Conservation (phyloP, 2,888 invertebrate species). For the Gisinianus flammeolus region DNA sequence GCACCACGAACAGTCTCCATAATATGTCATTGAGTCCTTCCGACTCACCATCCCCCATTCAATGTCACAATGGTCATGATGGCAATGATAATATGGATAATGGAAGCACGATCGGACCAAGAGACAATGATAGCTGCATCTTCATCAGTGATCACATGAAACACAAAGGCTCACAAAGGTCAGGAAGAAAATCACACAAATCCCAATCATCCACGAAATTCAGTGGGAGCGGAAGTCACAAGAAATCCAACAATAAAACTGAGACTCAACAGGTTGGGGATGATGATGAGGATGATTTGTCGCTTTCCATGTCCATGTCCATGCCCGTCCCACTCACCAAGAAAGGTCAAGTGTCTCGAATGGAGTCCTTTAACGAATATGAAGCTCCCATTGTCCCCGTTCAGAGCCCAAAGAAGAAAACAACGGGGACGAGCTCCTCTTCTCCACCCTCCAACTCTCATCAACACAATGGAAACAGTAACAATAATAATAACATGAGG, state of each 20-base stretch:
- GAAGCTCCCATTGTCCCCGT: constrained; percentile 55
- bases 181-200: constrained; percentile 19
- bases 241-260: constrained; percentile 24
- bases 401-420: constrained; percentile 23
- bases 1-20: constrained; percentile 21
- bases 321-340: too few relatives aligned
- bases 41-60: neutral
- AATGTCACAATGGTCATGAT: neutral
- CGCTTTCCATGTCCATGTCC: neutral
- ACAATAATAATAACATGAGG: neutral
- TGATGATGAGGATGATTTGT: neutral
- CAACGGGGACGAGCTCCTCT: neutral
- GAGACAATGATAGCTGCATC: constrained; percentile 70
- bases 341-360: constrained; percentile 21
- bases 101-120: constrained; percentile 54
- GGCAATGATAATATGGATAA: constrained; percentile 10
- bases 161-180: constrained; percentile 29
- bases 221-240: constrained; percentile 22
- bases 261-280: too few relatives aligned
- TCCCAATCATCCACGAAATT: neutral
- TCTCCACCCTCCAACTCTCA: neutral
- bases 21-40: constrained; percentile 8
- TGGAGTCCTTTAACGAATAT: constrained; percentile 49
- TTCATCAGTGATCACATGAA: constrained; percentile 76
- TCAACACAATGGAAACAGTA: constrained; percentile 2